phyloP scores from a whole-genome alignment of 2,888 invertebrate genomes.

The Molanna angustata region DNA sequence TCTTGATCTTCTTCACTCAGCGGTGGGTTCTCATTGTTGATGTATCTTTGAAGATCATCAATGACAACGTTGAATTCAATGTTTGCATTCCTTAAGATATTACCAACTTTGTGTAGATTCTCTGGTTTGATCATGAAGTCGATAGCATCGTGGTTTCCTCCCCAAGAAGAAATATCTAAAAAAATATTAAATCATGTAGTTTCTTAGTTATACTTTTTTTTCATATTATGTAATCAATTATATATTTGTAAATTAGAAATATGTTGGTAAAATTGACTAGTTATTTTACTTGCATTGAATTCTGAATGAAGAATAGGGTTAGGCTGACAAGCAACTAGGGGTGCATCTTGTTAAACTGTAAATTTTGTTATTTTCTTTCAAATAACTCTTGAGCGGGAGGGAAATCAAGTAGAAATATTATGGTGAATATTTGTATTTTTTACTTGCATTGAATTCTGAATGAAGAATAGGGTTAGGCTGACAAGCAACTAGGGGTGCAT shows the following conservation, averaged over 20 bases:
- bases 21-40: slow-evolving; percentile 76
- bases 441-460: no score
- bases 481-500: no score
- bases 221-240: neutral
- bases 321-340: no score
- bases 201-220: neutral
- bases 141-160: slow-evolving; percentile 58
- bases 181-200: neutral
- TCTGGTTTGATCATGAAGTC: slow-evolving; percentile 72
- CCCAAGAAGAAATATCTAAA: slow-evolving; percentile 64
- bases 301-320: no score
- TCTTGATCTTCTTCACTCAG: slow-evolving; percentile 63
- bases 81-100: slow-evolving; percentile 59
- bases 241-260: neutral
- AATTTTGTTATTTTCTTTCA: no score
- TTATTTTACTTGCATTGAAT: no score
- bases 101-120: slow-evolving; percentile 61
- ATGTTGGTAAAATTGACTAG: neutral
- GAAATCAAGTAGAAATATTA: no score
- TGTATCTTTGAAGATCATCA: slow-evolving; percentile 73
- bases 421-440: no score
- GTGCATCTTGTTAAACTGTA: no score
- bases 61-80: slow-evolving; percentile 70
- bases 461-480: no score
- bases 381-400: no score